Evolutionary conservation across 2,113 vertebrate species (phyloP), one percentile per base, ranked within the genome.

Genomic region (Salvator merianae): DNA sequence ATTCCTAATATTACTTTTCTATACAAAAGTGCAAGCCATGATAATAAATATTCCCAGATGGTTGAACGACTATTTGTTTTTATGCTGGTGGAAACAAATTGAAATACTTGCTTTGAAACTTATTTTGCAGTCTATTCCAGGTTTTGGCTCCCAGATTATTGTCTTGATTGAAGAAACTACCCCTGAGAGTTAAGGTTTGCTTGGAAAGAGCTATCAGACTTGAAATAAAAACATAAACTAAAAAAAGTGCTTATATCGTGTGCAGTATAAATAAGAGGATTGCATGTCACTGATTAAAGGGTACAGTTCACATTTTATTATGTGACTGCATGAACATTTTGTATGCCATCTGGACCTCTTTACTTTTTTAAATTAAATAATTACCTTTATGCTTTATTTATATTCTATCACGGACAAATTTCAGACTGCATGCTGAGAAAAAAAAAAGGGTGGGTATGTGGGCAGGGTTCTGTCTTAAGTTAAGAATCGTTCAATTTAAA

Each of bases 401-500:
- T 94, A 87, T 91, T 91, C 86, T 91, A 93, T 91, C 22, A 72
- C 94, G 87, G 90, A 91, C 96, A 95, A 93, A 96, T 95, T 95
- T 88, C 85, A 94, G 95, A 94, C 82, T 89, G 89, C 96, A 97
- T 97, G 97, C 97, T 20, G 55, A 59, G 55, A 59, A 95, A 86
- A 84, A 90, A 86, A 94, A 88, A 84, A 94, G 89, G 93, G 90
- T 86, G 81, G 82, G 88, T 91, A 89, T 13, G 55, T 59, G 55
- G 55, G 55, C 14, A 2, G 55, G 18, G 18, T 59, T 88, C 86
- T 91, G 94, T 93, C 92, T 79, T 88, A 93, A 95, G 94, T 90
- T 94, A 96, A 94, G 94, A 95, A 94, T 94, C 89, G 79, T 93
- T 95, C 93, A 84, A 95, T 94, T 93, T 95, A 95, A 93, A 95